These are phyloP conservation scores for Siniperca knerii DNA, from an alignment of 2,113 vertebrate genomes.

Conservation along the genomic window DNA sequence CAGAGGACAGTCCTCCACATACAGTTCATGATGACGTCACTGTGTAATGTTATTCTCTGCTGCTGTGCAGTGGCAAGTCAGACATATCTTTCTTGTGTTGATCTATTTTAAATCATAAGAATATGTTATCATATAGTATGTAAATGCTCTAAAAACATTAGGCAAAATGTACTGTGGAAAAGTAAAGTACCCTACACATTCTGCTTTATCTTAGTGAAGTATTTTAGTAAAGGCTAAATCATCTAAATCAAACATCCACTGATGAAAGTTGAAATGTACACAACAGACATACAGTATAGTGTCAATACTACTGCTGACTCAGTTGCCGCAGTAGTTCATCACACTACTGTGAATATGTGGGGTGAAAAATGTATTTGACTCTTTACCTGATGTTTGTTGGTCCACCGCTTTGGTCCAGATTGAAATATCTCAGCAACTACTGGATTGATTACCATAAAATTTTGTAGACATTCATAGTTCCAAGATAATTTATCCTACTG, in stretches of 20 bases:
- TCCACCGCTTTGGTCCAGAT: neutral
- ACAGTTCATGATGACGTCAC: neutral
- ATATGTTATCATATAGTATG: neutral
- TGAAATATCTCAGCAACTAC: too few species aligned
- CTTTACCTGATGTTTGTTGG: neutral
- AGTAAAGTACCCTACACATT: neutral
- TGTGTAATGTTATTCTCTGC: slow-evolving; percentile 2
- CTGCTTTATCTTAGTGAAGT: neutral
- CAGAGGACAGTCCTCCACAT: neutral
- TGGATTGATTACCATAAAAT: too few species aligned
- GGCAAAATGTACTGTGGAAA: neutral
- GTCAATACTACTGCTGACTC: neutral
- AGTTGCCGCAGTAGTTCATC: neutral
- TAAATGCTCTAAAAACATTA: neutral
- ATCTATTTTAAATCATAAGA: slow-evolving; percentile 4
- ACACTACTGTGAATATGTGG: neutral
- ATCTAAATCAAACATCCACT: neutral
- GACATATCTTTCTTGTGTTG: neutral
- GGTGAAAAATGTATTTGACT: neutral
- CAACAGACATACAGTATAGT: neutral
- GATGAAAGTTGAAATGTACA: neutral
- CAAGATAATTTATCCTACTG: neutral
- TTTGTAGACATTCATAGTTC: neutral
- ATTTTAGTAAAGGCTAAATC: neutral
- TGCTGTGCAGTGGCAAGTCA: slow-evolving; percentile 14